A percentile compares a stretch with the other conserved stretches of the same genome.
phyloP scores from a whole-genome alignment of 2,113 vertebrate species.

The Phycodurus eques region DNA sequence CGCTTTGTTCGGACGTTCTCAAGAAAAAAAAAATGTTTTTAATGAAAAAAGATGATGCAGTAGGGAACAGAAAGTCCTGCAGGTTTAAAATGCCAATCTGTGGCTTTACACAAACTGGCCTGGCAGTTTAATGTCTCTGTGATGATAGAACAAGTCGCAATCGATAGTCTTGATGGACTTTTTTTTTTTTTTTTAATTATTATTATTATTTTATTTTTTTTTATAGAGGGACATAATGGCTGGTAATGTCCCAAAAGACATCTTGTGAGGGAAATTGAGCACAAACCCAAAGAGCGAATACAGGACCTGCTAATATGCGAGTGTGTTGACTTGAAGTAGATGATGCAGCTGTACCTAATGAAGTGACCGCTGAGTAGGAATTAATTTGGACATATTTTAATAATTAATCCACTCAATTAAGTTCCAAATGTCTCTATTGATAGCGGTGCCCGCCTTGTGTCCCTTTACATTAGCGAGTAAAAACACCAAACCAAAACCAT shows the following conservation, averaged over 20 bases:
- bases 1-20: neutral
- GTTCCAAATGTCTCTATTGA: neutral
- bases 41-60: no score
- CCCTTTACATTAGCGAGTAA: neutral
- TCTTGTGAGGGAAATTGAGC: neutral
- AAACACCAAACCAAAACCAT: neutral
- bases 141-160: neutral
- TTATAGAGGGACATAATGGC: neutral
- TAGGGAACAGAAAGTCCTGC: neutral
- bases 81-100: constrained; percentile 6
- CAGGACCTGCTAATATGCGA: neutral
- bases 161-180: neutral
- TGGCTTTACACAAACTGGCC: neutral
- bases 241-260: neutral
- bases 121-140: neutral
- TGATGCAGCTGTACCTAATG: neutral
- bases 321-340: neutral
- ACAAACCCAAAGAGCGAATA: neutral
- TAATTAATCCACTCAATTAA: neutral
- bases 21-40: no score
- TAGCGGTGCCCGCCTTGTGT: neutral
- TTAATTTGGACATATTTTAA: neutral
- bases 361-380: neutral
- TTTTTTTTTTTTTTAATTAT: neutral
- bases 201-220: neutral